Conservation (phyloP, 2,113 vertebrate genomes). For the Spheniscus mendiculus region DNA sequence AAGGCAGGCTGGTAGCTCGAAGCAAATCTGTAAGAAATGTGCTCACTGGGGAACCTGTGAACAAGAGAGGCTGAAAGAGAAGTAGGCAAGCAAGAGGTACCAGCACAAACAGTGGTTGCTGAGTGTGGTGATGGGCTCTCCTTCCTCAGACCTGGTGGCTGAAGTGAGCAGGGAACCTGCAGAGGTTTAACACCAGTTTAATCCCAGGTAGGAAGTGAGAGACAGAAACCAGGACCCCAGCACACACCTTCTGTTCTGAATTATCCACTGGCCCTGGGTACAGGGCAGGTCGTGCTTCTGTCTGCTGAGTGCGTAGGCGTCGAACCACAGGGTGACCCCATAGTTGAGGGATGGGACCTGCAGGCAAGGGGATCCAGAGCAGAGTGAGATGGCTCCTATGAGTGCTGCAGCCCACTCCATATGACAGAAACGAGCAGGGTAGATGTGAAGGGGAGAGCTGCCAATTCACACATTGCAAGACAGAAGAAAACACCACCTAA, state of each 20-base stretch:
- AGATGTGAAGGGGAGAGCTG: background rate
- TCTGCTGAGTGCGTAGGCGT: slow-evolving; percentile 85
- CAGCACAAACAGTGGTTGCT: background rate
- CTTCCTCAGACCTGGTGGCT: background rate
- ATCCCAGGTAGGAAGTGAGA: background rate
- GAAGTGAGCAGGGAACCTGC: background rate
- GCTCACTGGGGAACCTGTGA: background rate
- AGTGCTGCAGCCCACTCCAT: background rate
- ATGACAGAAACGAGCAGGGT: background rate
- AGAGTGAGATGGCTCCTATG: background rate
- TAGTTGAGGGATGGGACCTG: slow-evolving; percentile 84
- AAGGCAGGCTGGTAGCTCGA: background rate
- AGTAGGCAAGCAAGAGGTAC: background rate
- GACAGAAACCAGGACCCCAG: background rate
- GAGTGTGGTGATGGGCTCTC: background rate
- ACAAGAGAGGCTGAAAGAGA: background rate
- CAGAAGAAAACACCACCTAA: background rate
- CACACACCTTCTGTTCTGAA: slow-evolving; percentile 88
- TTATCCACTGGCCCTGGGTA: slow-evolving; percentile 89
- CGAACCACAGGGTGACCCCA: slow-evolving; percentile 88
- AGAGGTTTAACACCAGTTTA: background rate
- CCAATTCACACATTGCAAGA: background rate
- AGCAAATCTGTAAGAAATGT: background rate
- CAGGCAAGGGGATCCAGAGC: background rate
- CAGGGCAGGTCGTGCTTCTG: slow-evolving; percentile 82